A percentile compares a stretch with the other conserved stretches of the same genome.
phyloP scores from a whole-genome alignment of 2,113 vertebrate genomes.

The Misgurnus anguillicaudatus region DNA sequence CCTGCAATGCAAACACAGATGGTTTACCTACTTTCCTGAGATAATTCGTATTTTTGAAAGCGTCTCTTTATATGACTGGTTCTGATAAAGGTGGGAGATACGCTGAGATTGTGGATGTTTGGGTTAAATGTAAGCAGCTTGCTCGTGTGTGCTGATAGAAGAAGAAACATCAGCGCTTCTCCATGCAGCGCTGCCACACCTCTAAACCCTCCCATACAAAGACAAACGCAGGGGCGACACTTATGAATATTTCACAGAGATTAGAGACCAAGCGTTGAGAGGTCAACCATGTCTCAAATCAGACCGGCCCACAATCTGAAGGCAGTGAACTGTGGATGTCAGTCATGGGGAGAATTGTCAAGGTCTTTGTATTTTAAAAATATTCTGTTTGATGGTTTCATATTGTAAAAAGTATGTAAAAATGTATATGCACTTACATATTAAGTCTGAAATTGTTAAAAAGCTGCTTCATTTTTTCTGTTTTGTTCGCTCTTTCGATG shows the following conservation, averaged over 20 bases:
- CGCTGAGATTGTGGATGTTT: conserved; percentile 5
- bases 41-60: conserved; percentile 27
- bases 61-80: conserved; percentile 32
- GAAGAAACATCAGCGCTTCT: conserved; percentile 41
- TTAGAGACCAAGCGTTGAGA: conserved; percentile 53
- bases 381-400: neutral
- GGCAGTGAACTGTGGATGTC: conserved; percentile 27
- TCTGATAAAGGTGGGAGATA: conserved; percentile 33
- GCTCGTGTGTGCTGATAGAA: conserved; percentile 36
- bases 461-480: neutral
- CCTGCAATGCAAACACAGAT: conserved; percentile 44
- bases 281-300: conserved; percentile 55
- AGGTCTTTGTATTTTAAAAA: neutral
- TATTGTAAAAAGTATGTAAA: neutral
- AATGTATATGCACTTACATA: too few relatives aligned
- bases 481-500: neutral
- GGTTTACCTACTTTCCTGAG: conserved; percentile 23
- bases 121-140: conserved; percentile 23
- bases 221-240: conserved; percentile 32
- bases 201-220: conserved; percentile 47
- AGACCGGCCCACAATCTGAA: conserved; percentile 39
- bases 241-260: conserved; percentile 59
- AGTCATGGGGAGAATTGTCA: conserved; percentile 16
- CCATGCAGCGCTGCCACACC: conserved; percentile 47
- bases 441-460: neutral